phyloP scores from a whole-genome alignment of 2,113 vertebrate genomes.

The Antennarius striatus region DNA sequence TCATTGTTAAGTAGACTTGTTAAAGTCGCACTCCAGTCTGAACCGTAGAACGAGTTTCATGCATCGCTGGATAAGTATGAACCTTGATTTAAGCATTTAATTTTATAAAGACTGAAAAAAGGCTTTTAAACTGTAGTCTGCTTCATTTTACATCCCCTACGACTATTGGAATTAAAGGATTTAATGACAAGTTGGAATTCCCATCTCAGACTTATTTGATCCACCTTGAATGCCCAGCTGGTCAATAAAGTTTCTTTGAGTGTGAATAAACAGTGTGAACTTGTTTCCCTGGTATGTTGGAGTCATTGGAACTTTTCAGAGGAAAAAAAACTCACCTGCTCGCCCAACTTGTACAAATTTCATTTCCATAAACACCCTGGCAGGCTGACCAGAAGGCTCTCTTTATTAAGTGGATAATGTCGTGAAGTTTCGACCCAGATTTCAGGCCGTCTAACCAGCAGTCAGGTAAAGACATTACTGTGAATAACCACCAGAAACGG shows the following conservation, averaged over 20 bases:
- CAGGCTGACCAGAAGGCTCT: conserved; percentile 24
- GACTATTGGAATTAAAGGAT: too few species aligned
- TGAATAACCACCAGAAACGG: conserved; percentile 12
- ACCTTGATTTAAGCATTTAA: too few species aligned
- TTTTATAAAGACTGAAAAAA: too few species aligned
- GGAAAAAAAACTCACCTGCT: conserved; percentile 27
- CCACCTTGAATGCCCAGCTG: conserved; percentile 54
- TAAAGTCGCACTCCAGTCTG: too few species aligned
- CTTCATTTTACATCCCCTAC: too few species aligned
- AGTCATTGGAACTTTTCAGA: conserved; percentile 21
- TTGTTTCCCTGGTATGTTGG: conserved; percentile 6
- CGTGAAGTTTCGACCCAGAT: conserved; percentile 31
- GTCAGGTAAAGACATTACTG: conserved; percentile 54
- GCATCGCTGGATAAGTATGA: too few species aligned
- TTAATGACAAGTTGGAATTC: conserved; percentile 1
- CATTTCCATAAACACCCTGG: conserved; percentile 20
- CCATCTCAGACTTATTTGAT: conserved; percentile 29
- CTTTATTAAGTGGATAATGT: conserved; percentile 18
- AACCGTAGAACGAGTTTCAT: too few species aligned
- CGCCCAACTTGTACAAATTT: conserved; percentile 33
- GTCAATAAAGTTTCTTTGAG: conserved; percentile 16
- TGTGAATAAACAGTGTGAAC: conserved; percentile 13
- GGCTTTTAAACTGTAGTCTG: too few species aligned
- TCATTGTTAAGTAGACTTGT: background rate
- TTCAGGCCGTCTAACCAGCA: conserved; percentile 13